Conservation (phyloP, 2,797 vertebrate species). For the Gadopsis bispinosus region DNA sequence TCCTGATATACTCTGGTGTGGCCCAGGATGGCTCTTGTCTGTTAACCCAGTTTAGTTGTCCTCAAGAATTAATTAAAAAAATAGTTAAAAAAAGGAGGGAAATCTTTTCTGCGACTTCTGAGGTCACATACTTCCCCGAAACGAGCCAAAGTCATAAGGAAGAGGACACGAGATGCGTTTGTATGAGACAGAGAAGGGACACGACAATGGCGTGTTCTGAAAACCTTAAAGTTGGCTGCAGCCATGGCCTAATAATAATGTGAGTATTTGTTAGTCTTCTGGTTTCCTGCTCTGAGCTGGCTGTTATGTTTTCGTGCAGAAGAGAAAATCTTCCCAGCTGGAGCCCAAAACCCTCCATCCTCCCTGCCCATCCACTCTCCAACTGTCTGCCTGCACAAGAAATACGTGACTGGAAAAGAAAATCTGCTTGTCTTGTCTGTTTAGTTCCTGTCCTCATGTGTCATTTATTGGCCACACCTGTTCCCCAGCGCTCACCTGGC, state of each 20-base stretch:
- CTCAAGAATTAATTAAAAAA: not conserved
- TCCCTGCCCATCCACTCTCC: conserved; percentile 18
- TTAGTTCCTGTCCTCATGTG: too few relatives aligned
- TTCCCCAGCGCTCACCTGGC: too few relatives aligned
- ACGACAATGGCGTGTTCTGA: conserved; percentile 11
- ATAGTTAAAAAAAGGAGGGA: not conserved
- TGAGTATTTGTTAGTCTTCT: conserved; percentile 17
- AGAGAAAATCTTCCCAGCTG: conserved; percentile 38
- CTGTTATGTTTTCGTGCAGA: conserved; percentile 21
- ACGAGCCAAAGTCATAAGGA: conserved; percentile 15
- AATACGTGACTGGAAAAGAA: conserved; percentile 35
- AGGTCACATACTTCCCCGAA: conserved; percentile 43
- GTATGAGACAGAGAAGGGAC: not conserved
- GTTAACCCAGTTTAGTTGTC: conserved; percentile 39
- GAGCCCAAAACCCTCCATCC: conserved; percentile 30
- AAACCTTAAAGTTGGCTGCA: conserved; percentile 16
- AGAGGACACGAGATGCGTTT: conserved; percentile 18
- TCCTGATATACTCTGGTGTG: conserved; percentile 28
- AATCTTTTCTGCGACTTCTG: not conserved
- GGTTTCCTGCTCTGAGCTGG: conserved; percentile 11
- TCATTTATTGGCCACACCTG: too few relatives aligned
- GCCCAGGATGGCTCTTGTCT: conserved; percentile 30
- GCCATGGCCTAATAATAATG: conserved; percentile 5
- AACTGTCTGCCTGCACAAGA: conserved; percentile 24
- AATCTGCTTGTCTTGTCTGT: too few relatives aligned